Percentiles rank a stretch among this genome's conserved stretches.
Evolutionary conservation across 2,797 vertebrate species (phyloP).

Genomic region (Sebastes itinus): DNA sequence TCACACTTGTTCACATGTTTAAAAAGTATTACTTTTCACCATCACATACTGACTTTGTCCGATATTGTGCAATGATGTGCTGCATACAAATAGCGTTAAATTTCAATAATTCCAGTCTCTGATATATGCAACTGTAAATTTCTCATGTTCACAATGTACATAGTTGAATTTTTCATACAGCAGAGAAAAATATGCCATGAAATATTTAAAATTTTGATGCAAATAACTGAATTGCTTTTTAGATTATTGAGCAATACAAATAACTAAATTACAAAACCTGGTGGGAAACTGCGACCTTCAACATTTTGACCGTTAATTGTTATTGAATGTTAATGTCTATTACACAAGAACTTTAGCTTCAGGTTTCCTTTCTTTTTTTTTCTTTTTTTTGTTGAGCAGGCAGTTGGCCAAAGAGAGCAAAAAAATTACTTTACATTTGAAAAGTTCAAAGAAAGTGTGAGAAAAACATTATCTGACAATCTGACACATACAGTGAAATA

Average conservation of each 20-base stretch:
- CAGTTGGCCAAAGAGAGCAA: not conserved
- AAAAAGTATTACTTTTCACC: not conserved
- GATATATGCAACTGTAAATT: not conserved
- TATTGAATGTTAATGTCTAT: not conserved
- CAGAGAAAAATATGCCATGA: not conserved
- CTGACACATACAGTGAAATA: no score
- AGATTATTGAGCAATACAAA: not conserved
- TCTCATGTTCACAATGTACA: not conserved
- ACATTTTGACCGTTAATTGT: no score
- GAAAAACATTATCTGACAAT: no score
- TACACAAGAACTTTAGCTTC: not conserved
- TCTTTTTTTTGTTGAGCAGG: not conserved
- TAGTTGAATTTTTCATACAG: not conserved
- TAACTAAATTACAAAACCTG: not conserved
- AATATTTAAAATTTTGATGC: not conserved
- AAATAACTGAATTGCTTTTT: not conserved
- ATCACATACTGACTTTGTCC: not conserved
- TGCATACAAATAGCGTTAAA: not conserved
- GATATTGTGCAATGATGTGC: not conserved
- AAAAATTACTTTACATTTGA: not conserved
- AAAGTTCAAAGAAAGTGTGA: not conserved
- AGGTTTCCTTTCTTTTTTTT: not conserved
- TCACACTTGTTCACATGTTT: no score
- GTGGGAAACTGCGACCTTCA: not conserved
- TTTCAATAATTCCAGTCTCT: not conserved